Base-by-base conservation (phyloP, 2,888 invertebrate genomes). In the Parthenolecanium corni region DNA sequence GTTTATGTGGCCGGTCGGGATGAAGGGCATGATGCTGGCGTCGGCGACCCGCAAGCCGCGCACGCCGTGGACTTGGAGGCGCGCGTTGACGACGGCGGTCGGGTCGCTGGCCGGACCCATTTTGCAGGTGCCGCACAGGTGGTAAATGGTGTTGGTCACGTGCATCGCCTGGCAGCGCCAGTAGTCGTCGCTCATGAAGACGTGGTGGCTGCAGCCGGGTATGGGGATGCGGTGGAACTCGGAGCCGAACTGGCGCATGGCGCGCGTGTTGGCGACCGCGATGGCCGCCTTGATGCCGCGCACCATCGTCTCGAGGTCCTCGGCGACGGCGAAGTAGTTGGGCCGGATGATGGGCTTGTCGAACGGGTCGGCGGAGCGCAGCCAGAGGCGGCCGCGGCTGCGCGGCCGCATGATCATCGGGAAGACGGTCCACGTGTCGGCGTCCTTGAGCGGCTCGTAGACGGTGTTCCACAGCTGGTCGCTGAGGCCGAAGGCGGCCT, bases 161-260 rank as follows among this genome's bases (percentile, higher is more conserved):
- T 78, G 79, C 14, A 80, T 76, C 11, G 82, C 73, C 2, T 82
- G 80, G 71, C 86, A 86, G 67, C 80, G 80, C 84, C 86, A 85
- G 70, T 85, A 86, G 31, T 85, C 76, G 66, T 78, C 80, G 64
- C 79, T 81, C 3, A 66, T 65, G 18, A 65, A 61, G 14, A 38
- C 20, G 40, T 73, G 67, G 0, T 71, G 66, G 24, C 74, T 74
- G 70, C 84, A 84, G 1, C 76, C 76, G 0, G 79, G 79, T 64
- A 77, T 75, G 3, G 75, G 73, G 1, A 76, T 76, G 36, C 78
- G 79, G 57, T 80, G 72, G 3, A 82, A 69, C 36, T 40, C 47
- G 0, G 82, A 75, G 0, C 80, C 82, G 16, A 78, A 76, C 21
- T 74, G 74, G 69, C 79, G 77, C 71, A 86, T 80, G 0, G 82